Evolutionary conservation across 2,888 invertebrate genomes (phyloP).

Genomic region (Brenthis daphne): DNA sequence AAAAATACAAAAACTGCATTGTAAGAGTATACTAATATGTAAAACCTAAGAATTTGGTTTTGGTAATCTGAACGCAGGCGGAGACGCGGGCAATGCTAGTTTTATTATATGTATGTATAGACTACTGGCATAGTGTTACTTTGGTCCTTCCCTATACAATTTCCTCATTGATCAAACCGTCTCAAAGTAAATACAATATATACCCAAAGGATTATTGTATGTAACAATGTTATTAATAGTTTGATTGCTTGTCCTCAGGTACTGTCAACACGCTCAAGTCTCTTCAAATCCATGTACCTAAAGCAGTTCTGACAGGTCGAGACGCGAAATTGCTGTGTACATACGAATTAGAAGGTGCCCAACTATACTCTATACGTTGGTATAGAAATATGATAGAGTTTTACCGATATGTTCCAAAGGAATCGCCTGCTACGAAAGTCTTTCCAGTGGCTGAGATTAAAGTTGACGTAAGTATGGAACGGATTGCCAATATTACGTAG

Average conservation of each 20-base stretch:
- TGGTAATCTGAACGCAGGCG: too few species aligned
- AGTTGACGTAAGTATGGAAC: conserved; percentile 85
- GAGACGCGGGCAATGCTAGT: too few species aligned
- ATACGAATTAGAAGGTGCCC: conserved; percentile 83
- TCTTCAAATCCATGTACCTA: conserved; percentile 78
- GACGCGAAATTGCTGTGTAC: conserved; percentile 79
- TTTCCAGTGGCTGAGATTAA: conserved; percentile 86
- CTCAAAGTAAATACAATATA: conserved; percentile 19
- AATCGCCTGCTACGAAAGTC: conserved; percentile 86
- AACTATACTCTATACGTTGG: conserved; percentile 90
- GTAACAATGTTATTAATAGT: conserved; percentile 30
- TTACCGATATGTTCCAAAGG: conserved; percentile 89
- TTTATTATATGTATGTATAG: too few species aligned
- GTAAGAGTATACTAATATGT: too few species aligned
- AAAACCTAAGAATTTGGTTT: too few species aligned
- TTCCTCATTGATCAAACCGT: not conserved
- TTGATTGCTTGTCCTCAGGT: conserved; percentile 54
- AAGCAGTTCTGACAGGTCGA: conserved; percentile 77
- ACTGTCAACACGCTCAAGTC: conserved; percentile 70
- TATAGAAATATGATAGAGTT: conserved; percentile 88
- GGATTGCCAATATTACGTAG: not conserved
- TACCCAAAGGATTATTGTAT: conserved; percentile 25
- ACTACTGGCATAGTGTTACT: too few species aligned
- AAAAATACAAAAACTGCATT: too few species aligned
- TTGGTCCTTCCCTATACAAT: not conserved